Evolutionary conservation across 2,797 vertebrate species (phyloP).

Genomic region (Tadarida brasiliensis): DNA sequence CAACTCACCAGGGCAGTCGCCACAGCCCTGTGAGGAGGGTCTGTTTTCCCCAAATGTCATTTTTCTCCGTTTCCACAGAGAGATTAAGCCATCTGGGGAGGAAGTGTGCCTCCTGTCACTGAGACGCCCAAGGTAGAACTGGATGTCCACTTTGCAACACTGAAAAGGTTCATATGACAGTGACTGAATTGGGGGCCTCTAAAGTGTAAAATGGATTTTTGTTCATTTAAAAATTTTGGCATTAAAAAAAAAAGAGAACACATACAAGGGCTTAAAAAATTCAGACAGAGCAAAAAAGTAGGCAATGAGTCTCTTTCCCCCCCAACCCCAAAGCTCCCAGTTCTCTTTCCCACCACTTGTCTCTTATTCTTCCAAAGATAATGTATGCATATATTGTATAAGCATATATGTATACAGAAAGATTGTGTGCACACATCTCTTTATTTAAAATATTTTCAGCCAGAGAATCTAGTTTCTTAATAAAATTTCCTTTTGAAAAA

Average conservation of each 20-base stretch:
- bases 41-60: background rate
- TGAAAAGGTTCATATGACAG: background rate
- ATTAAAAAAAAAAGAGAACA: background rate
- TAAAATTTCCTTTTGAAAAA: conserved; percentile 49
- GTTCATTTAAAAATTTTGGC: background rate
- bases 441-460: conserved; percentile 38
- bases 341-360: background rate
- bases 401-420: background rate
- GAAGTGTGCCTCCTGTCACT: background rate
- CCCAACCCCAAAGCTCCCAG: background rate
- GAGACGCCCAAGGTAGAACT: background rate
- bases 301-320: background rate
- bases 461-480: conserved; percentile 28
- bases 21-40: background rate
- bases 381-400: background rate
- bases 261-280: background rate
- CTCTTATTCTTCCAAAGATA: background rate
- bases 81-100: background rate
- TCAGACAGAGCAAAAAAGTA: background rate
- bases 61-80: background rate
- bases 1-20: rapidly evolving
- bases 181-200: background rate
- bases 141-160: background rate
- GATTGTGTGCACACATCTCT: background rate
- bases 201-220: background rate